Conservation (phyloP, 2,888 invertebrate genomes). For the Pseudanteris insignis region DNA sequence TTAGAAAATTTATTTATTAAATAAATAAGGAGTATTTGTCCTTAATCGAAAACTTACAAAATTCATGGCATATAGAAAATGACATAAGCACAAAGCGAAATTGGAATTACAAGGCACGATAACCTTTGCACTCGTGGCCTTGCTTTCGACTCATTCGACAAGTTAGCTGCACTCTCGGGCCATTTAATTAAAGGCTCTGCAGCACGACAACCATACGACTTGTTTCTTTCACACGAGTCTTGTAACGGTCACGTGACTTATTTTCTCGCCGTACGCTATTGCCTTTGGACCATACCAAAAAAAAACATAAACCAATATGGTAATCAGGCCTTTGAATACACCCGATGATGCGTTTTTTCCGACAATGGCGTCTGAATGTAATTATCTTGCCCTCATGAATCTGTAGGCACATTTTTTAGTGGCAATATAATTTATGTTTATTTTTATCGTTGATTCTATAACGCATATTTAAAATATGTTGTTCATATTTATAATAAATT, state of each 20-base stretch:
- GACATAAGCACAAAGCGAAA: too few relatives aligned
- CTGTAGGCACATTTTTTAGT: too few relatives aligned
- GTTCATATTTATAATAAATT: too few relatives aligned
- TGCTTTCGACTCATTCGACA: slow-evolving; percentile 34
- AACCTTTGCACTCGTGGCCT: slow-evolving; percentile 62
- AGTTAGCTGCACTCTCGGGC: slow-evolving; percentile 40
- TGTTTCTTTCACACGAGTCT: slow-evolving; percentile 33
- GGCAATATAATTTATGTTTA: too few relatives aligned
- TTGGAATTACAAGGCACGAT: slow-evolving; percentile 50
- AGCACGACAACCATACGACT: slow-evolving; percentile 26
- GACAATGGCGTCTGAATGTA: not conserved
- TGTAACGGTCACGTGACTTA: slow-evolving; percentile 28
- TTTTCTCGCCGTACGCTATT: slow-evolving; percentile 25
- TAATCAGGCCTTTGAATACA: slow-evolving; percentile 24
- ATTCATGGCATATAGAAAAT: too few relatives aligned
- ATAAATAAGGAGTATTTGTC: too few relatives aligned
- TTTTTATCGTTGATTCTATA: too few relatives aligned
- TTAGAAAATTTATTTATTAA: too few relatives aligned
- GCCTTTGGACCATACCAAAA: slow-evolving; percentile 4
- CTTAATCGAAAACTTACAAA: too few relatives aligned
- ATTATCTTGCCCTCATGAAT: too few relatives aligned
- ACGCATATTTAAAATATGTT: too few relatives aligned
- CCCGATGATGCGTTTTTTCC: slow-evolving; percentile 1
- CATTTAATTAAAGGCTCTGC: slow-evolving; percentile 60
- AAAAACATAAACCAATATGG: slow-evolving; percentile 20